A percentile compares a stretch with the other conserved stretches of the same genome.
phyloP scores from a whole-genome alignment of 92 coral and sea anemone genomes.

The Porites lobata region DNA sequence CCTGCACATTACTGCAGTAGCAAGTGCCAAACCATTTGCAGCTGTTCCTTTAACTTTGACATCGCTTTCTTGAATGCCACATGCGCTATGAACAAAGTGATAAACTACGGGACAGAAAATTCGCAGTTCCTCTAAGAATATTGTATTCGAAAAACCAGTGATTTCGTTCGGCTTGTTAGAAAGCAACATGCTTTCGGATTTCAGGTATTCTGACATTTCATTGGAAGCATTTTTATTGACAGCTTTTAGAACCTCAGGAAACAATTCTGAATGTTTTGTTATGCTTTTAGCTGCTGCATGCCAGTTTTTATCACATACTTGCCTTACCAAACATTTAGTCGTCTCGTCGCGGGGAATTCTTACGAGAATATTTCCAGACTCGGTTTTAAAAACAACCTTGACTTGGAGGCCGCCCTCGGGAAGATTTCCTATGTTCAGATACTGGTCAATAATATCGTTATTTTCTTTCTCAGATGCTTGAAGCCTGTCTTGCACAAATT shows the following conservation, averaged over 20 bases:
- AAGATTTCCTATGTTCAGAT: conserved; percentile 41
- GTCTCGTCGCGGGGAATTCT: conserved; percentile 57
- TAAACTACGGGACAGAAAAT: conserved; percentile 22
- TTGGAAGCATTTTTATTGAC: conserved; percentile 26
- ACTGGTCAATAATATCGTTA: conserved; percentile 25
- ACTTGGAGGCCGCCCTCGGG: conserved; percentile 53
- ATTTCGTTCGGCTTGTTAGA: conserved; percentile 45
- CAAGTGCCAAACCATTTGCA: conserved; percentile 41
- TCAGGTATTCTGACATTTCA: conserved; percentile 38
- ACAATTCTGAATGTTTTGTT: conserved; percentile 39
- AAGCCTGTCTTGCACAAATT: conserved; percentile 38
- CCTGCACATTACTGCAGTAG: conserved; percentile 40
- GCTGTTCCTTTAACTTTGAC: background rate
- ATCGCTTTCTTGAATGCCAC: conserved; percentile 1
- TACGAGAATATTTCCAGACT: conserved; percentile 1
- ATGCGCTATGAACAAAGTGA: background rate
- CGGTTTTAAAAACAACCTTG: conserved; percentile 26
- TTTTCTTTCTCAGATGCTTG: conserved; percentile 18
- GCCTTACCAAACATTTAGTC: conserved; percentile 38
- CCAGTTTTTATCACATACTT: conserved; percentile 51
- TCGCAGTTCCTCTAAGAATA: conserved; percentile 49
- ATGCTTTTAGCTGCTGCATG: conserved; percentile 50
- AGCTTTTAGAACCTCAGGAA: conserved; percentile 26
- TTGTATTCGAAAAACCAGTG: conserved; percentile 32
- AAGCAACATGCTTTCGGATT: conserved; percentile 51